Evolutionary conservation across 2,888 invertebrate species (phyloP).

Genomic region (Hemithea aestivaria): DNA sequence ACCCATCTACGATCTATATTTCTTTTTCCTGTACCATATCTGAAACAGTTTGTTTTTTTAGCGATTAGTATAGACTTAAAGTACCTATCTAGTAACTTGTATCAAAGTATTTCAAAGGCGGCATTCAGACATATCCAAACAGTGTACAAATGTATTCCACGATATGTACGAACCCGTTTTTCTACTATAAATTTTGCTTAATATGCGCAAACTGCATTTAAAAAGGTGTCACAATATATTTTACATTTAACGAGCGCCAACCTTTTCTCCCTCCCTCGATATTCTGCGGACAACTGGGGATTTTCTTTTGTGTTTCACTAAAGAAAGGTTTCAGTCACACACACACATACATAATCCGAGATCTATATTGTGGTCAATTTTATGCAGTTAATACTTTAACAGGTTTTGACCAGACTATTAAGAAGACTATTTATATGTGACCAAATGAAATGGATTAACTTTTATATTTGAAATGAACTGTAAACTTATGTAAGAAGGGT

Average conservation of each 20-base stretch:
- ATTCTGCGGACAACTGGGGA: constrained; percentile 33
- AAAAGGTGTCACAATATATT: constrained; percentile 24
- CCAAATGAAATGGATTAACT: no score
- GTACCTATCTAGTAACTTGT: no score
- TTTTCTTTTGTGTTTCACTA: constrained; percentile 29
- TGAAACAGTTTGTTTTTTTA: no score
- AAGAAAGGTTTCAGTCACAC: constrained; percentile 5
- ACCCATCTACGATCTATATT: no score
- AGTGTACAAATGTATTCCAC: constrained; percentile 8
- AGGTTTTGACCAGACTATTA: constrained; percentile 23
- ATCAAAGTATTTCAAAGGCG: no score
- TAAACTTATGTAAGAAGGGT: no score
- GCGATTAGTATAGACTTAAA: no score
- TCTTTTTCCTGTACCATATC: no score
- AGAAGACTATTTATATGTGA: no score
- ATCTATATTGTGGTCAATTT: constrained; percentile 19
- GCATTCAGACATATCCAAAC: no score
- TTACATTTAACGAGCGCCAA: constrained; percentile 20
- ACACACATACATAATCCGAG: constrained; percentile 4
- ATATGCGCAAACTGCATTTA: constrained; percentile 14
- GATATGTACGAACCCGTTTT: constrained; percentile 18
- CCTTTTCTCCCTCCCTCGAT: constrained; percentile 16
- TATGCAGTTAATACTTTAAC: constrained; percentile 19
- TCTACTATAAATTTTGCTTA: constrained; percentile 17
- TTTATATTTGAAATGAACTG: no score